Percentiles rank a stretch among this genome's conserved stretches.
phyloP scores from a whole-genome alignment of 2,113 vertebrate genomes.

The Laticauda colubrina region DNA sequence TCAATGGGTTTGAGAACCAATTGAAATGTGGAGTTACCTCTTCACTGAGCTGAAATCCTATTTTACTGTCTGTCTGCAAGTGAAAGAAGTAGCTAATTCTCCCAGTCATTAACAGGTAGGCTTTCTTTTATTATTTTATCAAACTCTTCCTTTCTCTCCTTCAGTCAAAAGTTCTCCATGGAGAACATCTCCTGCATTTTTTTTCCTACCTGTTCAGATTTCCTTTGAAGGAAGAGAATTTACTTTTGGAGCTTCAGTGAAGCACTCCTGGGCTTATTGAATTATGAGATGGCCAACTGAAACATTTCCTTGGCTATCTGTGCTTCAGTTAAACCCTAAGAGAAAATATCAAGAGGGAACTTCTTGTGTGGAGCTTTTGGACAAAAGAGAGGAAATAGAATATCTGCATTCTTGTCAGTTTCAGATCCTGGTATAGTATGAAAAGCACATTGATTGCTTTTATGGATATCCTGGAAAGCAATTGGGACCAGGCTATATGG shows the following conservation, averaged over 20 bases:
- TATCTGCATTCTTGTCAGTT: background rate
- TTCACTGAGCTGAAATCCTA: background rate
- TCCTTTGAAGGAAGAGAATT: background rate
- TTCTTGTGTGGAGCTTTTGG: background rate
- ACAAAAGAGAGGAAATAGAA: background rate
- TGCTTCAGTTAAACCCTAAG: too few species aligned
- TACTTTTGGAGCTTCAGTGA: background rate
- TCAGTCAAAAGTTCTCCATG: background rate
- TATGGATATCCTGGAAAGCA: background rate
- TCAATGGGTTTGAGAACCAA: background rate
- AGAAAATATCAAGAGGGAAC: too few species aligned
- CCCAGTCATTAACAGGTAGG: background rate
- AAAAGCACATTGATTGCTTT: background rate
- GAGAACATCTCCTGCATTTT: background rate
- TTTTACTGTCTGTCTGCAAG: background rate
- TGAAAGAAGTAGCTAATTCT: background rate
- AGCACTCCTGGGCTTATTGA: background rate
- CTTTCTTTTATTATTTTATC: background rate
- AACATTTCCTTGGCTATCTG: background rate
- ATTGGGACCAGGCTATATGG: background rate
- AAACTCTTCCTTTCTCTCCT: background rate
- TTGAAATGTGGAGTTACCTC: background rate
- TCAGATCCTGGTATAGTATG: background rate
- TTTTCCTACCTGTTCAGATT: background rate
- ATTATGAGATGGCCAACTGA: background rate